Conservation (phyloP, 2,888 invertebrate species). For the Harpagoxenus sublaevis region DNA sequence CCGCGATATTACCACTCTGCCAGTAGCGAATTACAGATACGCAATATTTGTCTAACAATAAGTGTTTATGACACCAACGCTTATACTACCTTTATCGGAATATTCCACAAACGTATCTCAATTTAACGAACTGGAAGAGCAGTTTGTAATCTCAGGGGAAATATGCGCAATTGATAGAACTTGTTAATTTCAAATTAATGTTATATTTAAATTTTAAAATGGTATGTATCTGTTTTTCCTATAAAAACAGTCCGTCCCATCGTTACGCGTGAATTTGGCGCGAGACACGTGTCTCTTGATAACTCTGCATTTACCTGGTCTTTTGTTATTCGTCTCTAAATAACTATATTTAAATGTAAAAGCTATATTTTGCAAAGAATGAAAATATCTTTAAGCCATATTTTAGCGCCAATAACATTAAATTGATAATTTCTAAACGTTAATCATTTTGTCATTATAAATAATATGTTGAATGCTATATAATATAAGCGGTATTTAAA, state of each 20-base stretch:
- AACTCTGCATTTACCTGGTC: neutral
- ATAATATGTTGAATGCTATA: too few species aligned
- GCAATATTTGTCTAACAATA: slow-evolving; percentile 25
- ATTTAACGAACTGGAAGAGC: slow-evolving; percentile 20
- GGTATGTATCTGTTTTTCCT: neutral
- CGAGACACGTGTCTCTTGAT: neutral
- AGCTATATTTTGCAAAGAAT: neutral
- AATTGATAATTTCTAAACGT: neutral
- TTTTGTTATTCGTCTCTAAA: neutral
- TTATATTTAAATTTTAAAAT: neutral
- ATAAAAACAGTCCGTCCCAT: neutral
- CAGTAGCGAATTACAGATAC: slow-evolving; percentile 44
- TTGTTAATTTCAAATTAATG: neutral
- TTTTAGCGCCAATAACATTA: neutral
- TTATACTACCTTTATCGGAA: neutral
- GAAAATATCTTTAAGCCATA: neutral
- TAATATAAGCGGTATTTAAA: neutral
- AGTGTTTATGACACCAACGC: slow-evolving; percentile 19
- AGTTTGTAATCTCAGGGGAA: neutral
- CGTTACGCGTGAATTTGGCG: neutral
- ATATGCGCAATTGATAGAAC: neutral
- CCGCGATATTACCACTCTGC: slow-evolving; percentile 43
- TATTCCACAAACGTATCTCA: neutral
- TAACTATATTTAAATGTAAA: slow-evolving; percentile 11
- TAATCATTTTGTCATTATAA: neutral